These are phyloP conservation scores for Psittacula cyanocephala DNA, from an alignment of 2,113 vertebrate genomes.

Conservation along the genomic window DNA sequence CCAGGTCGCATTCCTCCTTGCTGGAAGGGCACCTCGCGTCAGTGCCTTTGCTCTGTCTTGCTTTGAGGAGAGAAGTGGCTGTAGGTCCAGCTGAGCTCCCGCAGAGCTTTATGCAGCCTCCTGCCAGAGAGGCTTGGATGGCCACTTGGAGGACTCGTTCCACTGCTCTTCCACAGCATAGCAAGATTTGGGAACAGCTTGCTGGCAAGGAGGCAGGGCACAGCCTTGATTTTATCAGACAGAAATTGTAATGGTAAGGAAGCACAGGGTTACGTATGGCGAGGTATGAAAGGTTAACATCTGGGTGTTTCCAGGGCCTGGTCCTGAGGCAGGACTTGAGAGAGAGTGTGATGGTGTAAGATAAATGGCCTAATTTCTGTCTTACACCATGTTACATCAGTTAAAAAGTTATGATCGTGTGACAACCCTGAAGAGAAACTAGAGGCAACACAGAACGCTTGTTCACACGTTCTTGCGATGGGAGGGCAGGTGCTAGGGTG, in stretches of 20 bases:
- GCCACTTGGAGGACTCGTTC: background rate
- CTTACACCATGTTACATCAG: background rate
- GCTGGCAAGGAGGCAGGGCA: background rate
- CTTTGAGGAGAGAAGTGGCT: background rate
- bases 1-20: no score
- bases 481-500: background rate
- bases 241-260: background rate
- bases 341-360: background rate
- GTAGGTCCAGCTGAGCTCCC: background rate
- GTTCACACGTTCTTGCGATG: background rate
- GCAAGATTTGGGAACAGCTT: background rate
- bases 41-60: background rate
- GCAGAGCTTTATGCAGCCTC: background rate
- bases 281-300: background rate
- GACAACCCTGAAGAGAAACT: background rate
- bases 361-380: background rate
- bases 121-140: background rate
- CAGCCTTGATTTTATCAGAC: background rate
- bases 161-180: fast-evolving
- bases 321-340: background rate
- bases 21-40: background rate
- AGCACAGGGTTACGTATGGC: background rate
- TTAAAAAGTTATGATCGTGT: background rate
- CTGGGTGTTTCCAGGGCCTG: background rate
- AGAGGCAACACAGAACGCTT: background rate